A percentile compares a stretch with the other conserved stretches of the same genome.
Conservation (phyloP, 2,113 vertebrate genomes). For the Varanus salvator region DNA sequence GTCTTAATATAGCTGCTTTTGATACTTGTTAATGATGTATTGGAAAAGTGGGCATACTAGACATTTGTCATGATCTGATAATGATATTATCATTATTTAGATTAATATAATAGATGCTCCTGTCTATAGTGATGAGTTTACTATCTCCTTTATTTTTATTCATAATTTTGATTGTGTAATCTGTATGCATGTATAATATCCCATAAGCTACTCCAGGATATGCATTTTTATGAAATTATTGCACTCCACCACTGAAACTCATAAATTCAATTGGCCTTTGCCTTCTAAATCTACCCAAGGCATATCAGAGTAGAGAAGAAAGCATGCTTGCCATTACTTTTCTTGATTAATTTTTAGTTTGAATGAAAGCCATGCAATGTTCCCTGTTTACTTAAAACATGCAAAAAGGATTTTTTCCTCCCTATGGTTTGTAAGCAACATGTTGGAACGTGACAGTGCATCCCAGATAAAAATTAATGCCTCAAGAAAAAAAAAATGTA, state of each 20-base stretch:
- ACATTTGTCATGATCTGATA: background rate
- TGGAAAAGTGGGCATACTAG: background rate
- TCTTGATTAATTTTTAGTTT: constrained; percentile 32
- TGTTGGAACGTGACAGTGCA: background rate
- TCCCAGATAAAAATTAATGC: background rate
- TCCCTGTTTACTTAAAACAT: constrained; percentile 9
- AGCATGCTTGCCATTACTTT: constrained; percentile 3
- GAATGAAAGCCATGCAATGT: constrained; percentile 3
- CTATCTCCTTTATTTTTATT: background rate
- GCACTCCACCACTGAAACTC: background rate
- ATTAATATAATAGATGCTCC: too few relatives aligned
- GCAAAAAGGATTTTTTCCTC: background rate
- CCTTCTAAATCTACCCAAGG: constrained; percentile 23
- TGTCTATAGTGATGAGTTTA: background rate
- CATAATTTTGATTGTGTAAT: constrained; percentile 15
- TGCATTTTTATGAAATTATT: constrained; percentile 27
- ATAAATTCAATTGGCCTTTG: constrained; percentile 5
- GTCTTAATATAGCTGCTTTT: background rate
- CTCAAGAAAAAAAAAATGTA: background rate
- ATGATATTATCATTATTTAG: background rate
- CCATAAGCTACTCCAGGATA: background rate
- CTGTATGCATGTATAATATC: constrained; percentile 19
- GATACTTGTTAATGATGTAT: background rate
- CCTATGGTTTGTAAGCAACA: background rate
- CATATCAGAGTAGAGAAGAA: constrained; percentile 7